Percentiles rank a stretch among this genome's conserved stretches.
Evolutionary conservation across 2,797 vertebrate genomes (phyloP).

Genomic region (Gymnodraco acuticeps): DNA sequence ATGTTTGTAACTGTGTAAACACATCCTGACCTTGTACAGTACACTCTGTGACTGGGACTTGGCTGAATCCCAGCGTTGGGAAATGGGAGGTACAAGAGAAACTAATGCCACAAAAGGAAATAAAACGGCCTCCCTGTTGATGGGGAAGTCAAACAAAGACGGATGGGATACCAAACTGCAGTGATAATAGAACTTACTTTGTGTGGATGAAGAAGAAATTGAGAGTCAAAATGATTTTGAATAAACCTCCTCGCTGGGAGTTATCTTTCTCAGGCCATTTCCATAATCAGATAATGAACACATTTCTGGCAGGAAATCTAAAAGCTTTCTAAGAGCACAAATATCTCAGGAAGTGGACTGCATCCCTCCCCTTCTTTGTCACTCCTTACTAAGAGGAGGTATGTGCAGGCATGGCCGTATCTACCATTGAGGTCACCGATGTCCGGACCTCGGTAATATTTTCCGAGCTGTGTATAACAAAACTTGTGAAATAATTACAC

Average conservation of each 20-base stretch:
- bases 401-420: too few relatives aligned
- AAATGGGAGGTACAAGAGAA: conserved; percentile 49
- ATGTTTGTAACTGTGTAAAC: conserved; percentile 69
- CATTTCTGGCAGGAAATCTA: conserved; percentile 48
- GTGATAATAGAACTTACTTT: conserved; percentile 31
- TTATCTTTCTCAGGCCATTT: conserved; percentile 8
- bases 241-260: conserved; percentile 11
- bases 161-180: conserved; percentile 23
- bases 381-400: neutral
- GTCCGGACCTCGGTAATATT: too few relatives aligned
- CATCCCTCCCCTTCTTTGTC: conserved; percentile 46
- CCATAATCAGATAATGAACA: conserved; percentile 36
- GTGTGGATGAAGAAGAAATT: conserved; percentile 26
- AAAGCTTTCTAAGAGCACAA: conserved; percentile 40
- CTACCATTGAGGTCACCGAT: too few relatives aligned
- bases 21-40: conserved; percentile 52
- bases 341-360: conserved; percentile 51
- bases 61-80: conserved; percentile 46
- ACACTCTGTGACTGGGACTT: conserved; percentile 51
- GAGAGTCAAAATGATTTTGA: conserved; percentile 38
- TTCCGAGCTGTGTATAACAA: too few relatives aligned
- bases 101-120: conserved; percentile 70
- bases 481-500: too few relatives aligned
- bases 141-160: conserved; percentile 44
- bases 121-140: conserved; percentile 43